Base-by-base conservation (phyloP, 2,113 vertebrate species). In the Rhinolophus ferrumequinum region DNA sequence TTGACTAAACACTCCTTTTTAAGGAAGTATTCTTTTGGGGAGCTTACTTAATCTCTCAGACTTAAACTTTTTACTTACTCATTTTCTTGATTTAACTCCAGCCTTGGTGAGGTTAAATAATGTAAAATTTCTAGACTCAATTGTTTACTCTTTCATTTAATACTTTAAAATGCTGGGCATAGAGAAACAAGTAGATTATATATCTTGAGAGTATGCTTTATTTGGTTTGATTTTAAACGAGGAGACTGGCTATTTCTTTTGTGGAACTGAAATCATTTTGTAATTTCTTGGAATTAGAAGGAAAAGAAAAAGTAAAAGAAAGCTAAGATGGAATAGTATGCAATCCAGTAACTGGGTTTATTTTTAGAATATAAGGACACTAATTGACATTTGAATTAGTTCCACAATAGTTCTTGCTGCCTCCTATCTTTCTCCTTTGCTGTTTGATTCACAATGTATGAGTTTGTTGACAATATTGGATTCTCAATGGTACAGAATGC, bases 81-180 rank as follows among this genome's bases (percentile, higher is more conserved):
- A 75, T 15, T 52, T 88, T 84, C 19, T 84, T 88, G 60, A 73
- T 58, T 67, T 69, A 90, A 80, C 3, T 64, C 2, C 54, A 88
- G 12, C 56, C 1, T 70, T 92, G 3, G 3, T 72, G n/a, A 81
- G 2, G 8, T 77, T 89, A 73, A 69, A 41, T 41, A 60, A 72
- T 82, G 15, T 2, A 62, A 82, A 90, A 58, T 22, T 2, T 96
- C 26, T 76, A 38, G 24, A 81, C 13, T 73, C 47, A 56, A 28
- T 5, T 38, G 3, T 66, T 88, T 90, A 82, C 75, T 92, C 14
- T 66, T 97, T 72, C 12, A 72, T 58, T 66, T 96, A 95, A 87
- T 69, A 67, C 66, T 88, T 83, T 75, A 73, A 95, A 97, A 76
- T 76, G 16, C 21, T 56, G 9, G 8, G 1, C 13, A 52, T 82